Base-by-base conservation (phyloP, 1,140 invertebrate species). In the Polypedilum vanderplanki region DNA sequence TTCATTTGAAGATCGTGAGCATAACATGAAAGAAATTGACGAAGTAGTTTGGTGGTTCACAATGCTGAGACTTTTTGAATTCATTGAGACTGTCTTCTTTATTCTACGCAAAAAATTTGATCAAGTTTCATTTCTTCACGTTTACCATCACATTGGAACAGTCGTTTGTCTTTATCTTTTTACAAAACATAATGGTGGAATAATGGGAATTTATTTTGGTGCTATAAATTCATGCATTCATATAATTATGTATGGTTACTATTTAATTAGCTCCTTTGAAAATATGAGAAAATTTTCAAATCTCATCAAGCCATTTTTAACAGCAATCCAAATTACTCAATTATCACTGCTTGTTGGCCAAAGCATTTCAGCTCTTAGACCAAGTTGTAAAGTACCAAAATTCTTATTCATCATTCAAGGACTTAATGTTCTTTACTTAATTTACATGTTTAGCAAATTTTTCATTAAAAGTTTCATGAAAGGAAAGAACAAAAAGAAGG, bases 141-240 rank as follows among this genome's bases (percentile, higher is more conserved):
- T 96, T 1, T 94, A 94, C 80, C 94, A 96, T 81, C 94, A 97
- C 81, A 85, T 90, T 9, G 89, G 90, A n/a, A 94, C 95, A 87
- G 85, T 88, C 3, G 75, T 89, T 0, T 84, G 88, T 3, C 84
- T 85, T 10, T 93, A 88, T 88, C 79, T 83, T 33, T 87, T 86
- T 65, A 85, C 86, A 0, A 92, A 91, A 83, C 92, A 87, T 10
- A 70, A 18, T 18, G 65, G n/a, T 10, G 20, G 15, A 22, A 22
- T 20, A 5, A 70, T 70, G 65, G 65, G 18, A 70, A 18, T 70
- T 18, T 22, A 20, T 70, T 18, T 70, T 22, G 17, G 8, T 9
- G 65, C 65, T 20, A 41, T 75, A 8, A 91, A 91, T 80, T 87
- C 85, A 73, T 82, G 87, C 41, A 87, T 91, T 40, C 90, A 91